phyloP scores from a whole-genome alignment of 2,888 invertebrate species.

The Calameuta filiformis region DNA sequence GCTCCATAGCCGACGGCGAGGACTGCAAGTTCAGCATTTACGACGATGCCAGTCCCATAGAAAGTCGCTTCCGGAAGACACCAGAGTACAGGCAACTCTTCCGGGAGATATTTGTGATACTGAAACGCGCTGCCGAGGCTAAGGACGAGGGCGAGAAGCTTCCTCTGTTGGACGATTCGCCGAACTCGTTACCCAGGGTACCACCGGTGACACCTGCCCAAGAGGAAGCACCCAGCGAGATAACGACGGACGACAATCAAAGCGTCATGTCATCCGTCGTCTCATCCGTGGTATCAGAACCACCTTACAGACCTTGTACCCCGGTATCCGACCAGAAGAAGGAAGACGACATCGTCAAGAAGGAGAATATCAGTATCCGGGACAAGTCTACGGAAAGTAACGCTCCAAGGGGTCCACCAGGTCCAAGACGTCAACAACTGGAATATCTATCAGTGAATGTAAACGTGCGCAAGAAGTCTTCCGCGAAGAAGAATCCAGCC shows the following conservation, averaged over 20 bases:
- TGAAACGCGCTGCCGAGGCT: slow-evolving; percentile 86
- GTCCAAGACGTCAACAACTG: slow-evolving; percentile 74
- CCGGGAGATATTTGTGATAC: slow-evolving; percentile 84
- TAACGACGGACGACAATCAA: slow-evolving; percentile 78
- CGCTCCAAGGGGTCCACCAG: slow-evolving; percentile 62
- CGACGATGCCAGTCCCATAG: slow-evolving; percentile 80
- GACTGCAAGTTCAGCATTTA: slow-evolving; percentile 89
- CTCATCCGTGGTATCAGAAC: slow-evolving; percentile 68
- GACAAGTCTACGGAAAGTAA: background rate
- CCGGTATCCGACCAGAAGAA: slow-evolving; percentile 69
- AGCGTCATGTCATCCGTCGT: slow-evolving; percentile 81
- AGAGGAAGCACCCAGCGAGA: slow-evolving; percentile 72
- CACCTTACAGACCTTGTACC: slow-evolving; percentile 49
- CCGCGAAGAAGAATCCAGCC: slow-evolving; percentile 71
- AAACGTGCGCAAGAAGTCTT: slow-evolving; percentile 75
- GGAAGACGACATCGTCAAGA: slow-evolving; percentile 64
- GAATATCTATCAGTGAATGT: slow-evolving; percentile 79
- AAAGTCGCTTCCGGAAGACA: slow-evolving; percentile 83
- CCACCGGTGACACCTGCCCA: slow-evolving; percentile 73
- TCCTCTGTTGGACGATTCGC: slow-evolving; percentile 75
- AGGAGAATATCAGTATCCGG: slow-evolving; percentile 56
- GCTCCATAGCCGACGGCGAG: slow-evolving; percentile 87
- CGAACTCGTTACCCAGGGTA: slow-evolving; percentile 65
- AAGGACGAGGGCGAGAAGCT: slow-evolving; percentile 83
- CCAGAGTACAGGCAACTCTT: slow-evolving; percentile 85